phyloP scores from a whole-genome alignment of 2,113 vertebrate genomes.

The Edolisoma coerulescens region DNA sequence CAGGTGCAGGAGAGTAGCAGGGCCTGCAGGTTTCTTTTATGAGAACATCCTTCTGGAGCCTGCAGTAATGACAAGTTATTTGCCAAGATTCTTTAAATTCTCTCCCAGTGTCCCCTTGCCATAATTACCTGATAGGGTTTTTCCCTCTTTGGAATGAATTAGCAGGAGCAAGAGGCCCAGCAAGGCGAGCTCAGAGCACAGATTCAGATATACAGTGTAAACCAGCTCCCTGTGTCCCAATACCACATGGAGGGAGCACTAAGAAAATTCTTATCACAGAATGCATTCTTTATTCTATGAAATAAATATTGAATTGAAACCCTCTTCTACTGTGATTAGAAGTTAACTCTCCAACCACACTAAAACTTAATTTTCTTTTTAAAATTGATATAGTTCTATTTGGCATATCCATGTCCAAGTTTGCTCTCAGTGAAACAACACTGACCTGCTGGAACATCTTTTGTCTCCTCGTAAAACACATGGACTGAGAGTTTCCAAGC shows the following conservation, averaged over 20 bases:
- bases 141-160: background rate
- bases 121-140: background rate
- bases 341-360: background rate
- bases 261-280: background rate
- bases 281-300: background rate
- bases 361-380: background rate
- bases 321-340: background rate
- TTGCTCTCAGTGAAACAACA: background rate
- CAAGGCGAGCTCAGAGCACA: background rate
- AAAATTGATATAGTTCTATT: background rate
- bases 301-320: background rate
- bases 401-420: background rate
- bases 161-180: background rate
- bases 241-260: background rate
- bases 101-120: background rate
- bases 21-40: constrained; percentile 32
- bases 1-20: constrained; percentile 30
- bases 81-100: constrained; percentile 34
- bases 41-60: constrained; percentile 32
- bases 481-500: background rate
- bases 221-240: background rate
- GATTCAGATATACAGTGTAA: background rate
- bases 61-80: background rate
- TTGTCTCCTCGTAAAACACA: background rate
- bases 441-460: background rate